Evolutionary conservation across 2,113 vertebrate genomes (phyloP), one percentile per base, ranked within the genome.

Genomic region (Salvelinus alpinus): DNA sequence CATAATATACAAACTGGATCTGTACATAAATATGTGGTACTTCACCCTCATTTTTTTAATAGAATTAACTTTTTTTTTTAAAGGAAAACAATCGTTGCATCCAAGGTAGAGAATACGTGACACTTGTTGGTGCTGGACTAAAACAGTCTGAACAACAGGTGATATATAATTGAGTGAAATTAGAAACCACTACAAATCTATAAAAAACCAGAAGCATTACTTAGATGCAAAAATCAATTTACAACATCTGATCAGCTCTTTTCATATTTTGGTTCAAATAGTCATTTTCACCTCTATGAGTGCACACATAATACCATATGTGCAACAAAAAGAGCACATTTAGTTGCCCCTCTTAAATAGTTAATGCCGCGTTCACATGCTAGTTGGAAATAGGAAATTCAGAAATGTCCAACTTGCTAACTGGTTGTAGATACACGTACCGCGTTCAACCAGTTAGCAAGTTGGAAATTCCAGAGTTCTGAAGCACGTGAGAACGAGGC

Each of bases 1-100:
- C 82, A 86, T 80, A 76, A 90, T 88, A 91, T 90, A 91, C 80
- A 87, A 91, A 92, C 85, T 88, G 75, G 82, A 89, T 90, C 87
- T 93, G 89, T 92, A 91, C 91, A 93, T 91, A 92, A 88, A 89
- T 88, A 38, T 70, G 86, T 88, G 86, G 81, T 88, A 90, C 84
- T 87, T 89, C 86, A 93, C 86, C 82, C 86, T 9, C 38, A 71
- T 29, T 25, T 25, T 25, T 25, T 25, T 25, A 88, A 85, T 81
- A 84, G 88, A 89, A 87, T 74, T 79, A 80, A 87, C 76, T 78
- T 38, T 72, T 80, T 24, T 67, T 64, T 78, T 84, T 14, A 76
- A 76, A 81, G 75, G 22, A 62, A 85, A 83, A 86, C 67, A 72
- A 44, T 22, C 51, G 5, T 79, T 70, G 67, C 78, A 85, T 77